Base-by-base conservation (phyloP, 2,888 invertebrate species). In the Biston betularia region DNA sequence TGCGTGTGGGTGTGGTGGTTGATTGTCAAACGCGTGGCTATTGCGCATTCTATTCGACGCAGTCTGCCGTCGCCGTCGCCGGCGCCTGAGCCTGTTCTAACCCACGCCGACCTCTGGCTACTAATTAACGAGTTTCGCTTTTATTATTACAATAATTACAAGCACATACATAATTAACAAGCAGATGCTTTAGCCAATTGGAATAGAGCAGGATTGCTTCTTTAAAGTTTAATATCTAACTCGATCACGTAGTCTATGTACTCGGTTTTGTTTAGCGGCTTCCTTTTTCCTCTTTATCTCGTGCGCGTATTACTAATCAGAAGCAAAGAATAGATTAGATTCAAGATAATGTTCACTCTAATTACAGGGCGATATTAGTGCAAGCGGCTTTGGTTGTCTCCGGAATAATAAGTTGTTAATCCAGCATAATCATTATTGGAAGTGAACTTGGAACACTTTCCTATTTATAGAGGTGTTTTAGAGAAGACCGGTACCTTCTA, bases 1-100 rank as follows among this genome's bases (percentile, higher is more conserved):
- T 87, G 87, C 85, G 76, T 73, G 89, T 88, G 86, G 91, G 91
- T 75, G 90, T 87, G 89, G 75, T 14, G 74, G 75, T 76, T 79
- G 85, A 86, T 88, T 86, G 87, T 86, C 81, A 82, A 78, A 83
- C 79, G 79, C 76, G 72, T 72, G 78, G 77, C 79, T 88, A 88
- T 84, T 90, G 89, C 90, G 89, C 84, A 85, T 89, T 54, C 87
- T 83, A 79, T 63, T 68, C 45, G 69, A 63, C 60, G 65, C 69
- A 44, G 75, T 75, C 79, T 78, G 79, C 81, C 84, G 81, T 50
- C 33, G 79, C 81, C 84, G 81, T 50, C 33, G 58, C 78, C 60
- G 70, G 81, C 57, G 64, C 49, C 11, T 24, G 33, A 24, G 11
- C 79, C 65, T 58, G 52, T 63, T 78, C 79, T 79, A 76, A 76